Evolutionary conservation across 2,113 vertebrate genomes (phyloP), one percentile per base, ranked within the genome.

Genomic region (Gulo gulo): DNA sequence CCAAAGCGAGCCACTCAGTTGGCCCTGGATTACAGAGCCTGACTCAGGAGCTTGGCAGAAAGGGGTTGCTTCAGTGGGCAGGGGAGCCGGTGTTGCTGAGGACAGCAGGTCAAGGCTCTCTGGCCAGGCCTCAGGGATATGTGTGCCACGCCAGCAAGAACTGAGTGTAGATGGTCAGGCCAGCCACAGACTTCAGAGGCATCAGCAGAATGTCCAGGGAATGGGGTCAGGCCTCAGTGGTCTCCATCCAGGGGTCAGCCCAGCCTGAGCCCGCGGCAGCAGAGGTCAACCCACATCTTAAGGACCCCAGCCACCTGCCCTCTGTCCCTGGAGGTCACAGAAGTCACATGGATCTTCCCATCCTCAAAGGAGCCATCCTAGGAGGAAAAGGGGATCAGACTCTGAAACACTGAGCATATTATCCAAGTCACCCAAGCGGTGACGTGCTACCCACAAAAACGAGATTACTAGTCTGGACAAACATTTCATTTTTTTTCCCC

Each of bases 191-290:
- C 67, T 21, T 26, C 18, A 20, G 47, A 23, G 45, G n/a, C 31
- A 12, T 2, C 47, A 55, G 61, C 12, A 39, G 87, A 26, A 76
- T 1, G 15, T 10, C n/a, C 18, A 18, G 67, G 10, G 24, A 34
- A n/a, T 18, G 3, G 5, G 26, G 6, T 74, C 21, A 1, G 1
- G 36, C 18, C 24, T 71, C 5, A 0, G 4, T 3, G 26, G 61
- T 23, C 36, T 71, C 39, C 26, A 63, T 26, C 34, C n/a, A 42
- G 63, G 57, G 45, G 16, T 36, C 7, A 42, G 36, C 4, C 31
- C 29, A 65, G 20, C 24, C 21, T 1, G 13, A 50, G 18, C 29
- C 8, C 23, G 42, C 3, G 0, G 26, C 31, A 34, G 31, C 42
- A 84, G 39, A 47, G 18, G 45, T 31, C 73, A 23, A 6, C 14